Conservation (phyloP, 2,113 vertebrate species). For the Redunca redunca region DNA sequence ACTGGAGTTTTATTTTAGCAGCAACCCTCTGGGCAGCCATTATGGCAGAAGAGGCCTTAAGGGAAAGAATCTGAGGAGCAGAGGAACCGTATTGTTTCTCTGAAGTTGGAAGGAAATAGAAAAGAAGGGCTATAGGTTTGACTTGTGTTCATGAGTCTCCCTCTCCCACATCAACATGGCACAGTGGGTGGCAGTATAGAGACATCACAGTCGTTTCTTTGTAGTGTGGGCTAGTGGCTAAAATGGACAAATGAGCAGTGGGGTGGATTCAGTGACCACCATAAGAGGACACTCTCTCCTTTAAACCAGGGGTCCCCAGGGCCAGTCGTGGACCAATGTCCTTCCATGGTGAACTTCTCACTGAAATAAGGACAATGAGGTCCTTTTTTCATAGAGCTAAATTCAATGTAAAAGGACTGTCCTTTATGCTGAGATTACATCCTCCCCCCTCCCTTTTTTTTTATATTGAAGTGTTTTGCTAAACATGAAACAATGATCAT, state of each 20-base stretch:
- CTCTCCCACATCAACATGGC: neutral
- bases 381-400: neutral
- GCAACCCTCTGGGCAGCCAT: neutral
- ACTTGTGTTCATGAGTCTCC: neutral
- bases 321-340: neutral
- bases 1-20: neutral
- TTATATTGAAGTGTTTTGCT: neutral
- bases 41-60: neutral
- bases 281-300: neutral
- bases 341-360: neutral
- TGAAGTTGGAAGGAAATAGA: neutral
- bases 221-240: neutral
- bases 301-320: neutral
- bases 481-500: neutral
- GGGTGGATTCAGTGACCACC: neutral
- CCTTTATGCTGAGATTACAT: neutral
- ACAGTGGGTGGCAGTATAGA: neutral
- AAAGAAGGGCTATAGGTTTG: neutral
- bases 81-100: neutral
- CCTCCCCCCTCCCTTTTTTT: neutral
- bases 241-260: neutral
- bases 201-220: neutral
- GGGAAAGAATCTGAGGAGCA: neutral
- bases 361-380: neutral
- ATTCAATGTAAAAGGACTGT: neutral